Percentiles rank a stretch among this genome's conserved stretches.
Evolutionary conservation across 2,113 vertebrate genomes (phyloP).

Genomic region (Crocuta crocuta): DNA sequence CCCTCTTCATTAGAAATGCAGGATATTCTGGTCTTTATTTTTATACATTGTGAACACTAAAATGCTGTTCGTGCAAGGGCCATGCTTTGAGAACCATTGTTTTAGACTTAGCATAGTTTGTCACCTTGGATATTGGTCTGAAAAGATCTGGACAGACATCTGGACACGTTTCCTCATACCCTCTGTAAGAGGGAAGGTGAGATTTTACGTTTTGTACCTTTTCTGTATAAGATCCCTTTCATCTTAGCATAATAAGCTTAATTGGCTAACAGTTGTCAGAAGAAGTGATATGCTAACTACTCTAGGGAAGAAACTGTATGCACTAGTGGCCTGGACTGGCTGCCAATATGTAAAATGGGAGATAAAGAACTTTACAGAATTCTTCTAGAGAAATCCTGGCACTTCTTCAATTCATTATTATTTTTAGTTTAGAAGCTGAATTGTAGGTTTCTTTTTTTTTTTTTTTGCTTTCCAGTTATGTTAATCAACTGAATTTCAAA

Average conservation of each 20-base stretch:
- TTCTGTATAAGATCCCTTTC: background rate
- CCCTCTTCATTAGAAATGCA: background rate
- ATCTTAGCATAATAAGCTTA: background rate
- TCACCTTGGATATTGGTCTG: background rate
- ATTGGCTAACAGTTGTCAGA: background rate
- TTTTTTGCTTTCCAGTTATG: background rate
- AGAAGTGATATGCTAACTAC: background rate
- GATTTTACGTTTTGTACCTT: background rate
- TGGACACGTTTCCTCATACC: background rate
- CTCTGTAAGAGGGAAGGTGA: accelerated
- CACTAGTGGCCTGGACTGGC: background rate
- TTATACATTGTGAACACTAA: background rate
- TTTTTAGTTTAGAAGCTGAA: background rate
- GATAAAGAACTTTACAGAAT: background rate
- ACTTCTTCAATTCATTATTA: background rate
- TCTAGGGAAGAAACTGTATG: background rate
- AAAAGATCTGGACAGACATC: background rate
- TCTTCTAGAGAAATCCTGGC: background rate
- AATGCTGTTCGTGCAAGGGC: background rate
- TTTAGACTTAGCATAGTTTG: background rate
- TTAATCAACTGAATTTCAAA: background rate
- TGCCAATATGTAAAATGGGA: background rate
- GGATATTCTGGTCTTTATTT: background rate
- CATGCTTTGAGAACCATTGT: background rate
- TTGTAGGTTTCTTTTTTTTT: conserved; percentile 10